Evolutionary conservation across 2,888 invertebrate species (phyloP).

Genomic region (Busseola fusca): DNA sequence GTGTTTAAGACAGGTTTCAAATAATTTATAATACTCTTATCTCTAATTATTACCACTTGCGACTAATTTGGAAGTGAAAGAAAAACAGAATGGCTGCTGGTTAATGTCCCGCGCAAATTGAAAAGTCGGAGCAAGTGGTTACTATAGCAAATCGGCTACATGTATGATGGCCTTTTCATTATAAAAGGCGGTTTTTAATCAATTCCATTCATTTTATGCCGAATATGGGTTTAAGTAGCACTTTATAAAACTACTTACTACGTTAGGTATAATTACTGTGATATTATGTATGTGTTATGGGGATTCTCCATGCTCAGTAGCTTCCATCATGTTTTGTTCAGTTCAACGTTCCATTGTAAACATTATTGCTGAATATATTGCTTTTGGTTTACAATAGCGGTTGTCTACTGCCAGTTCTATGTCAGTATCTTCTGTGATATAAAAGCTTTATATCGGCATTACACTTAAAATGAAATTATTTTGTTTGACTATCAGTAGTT

Average conservation of each 20-base stretch:
- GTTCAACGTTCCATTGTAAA: slow-evolving; percentile 56
- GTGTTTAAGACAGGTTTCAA: slow-evolving; percentile 24
- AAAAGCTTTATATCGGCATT: not conserved
- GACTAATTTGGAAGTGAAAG: slow-evolving; percentile 38
- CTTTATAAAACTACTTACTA: slow-evolving; percentile 16
- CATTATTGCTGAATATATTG: slow-evolving; percentile 38
- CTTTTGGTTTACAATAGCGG: slow-evolving; percentile 29
- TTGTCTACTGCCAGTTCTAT: slow-evolving; percentile 24
- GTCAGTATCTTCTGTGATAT: slow-evolving; percentile 8
- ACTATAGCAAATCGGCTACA: slow-evolving; percentile 17
- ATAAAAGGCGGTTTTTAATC: slow-evolving; percentile 32
- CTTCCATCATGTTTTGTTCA: slow-evolving; percentile 46
- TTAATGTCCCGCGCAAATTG: slow-evolving; percentile 42
- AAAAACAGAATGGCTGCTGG: slow-evolving; percentile 45
- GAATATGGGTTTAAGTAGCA: slow-evolving; percentile 33
- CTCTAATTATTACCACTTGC: slow-evolving; percentile 27
- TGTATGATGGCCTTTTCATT: slow-evolving; percentile 11
- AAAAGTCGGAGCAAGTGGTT: slow-evolving; percentile 33
- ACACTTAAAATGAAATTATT: not conserved
- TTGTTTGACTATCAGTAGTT: not conserved
- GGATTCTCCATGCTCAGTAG: slow-evolving; percentile 48
- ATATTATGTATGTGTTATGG: slow-evolving; percentile 27
- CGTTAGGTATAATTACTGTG: slow-evolving; percentile 28
- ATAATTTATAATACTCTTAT: slow-evolving; percentile 21
- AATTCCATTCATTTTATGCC: slow-evolving; percentile 19